Conservation (phyloP, 2,113 vertebrate species). For the Paradisaea rubra region DNA sequence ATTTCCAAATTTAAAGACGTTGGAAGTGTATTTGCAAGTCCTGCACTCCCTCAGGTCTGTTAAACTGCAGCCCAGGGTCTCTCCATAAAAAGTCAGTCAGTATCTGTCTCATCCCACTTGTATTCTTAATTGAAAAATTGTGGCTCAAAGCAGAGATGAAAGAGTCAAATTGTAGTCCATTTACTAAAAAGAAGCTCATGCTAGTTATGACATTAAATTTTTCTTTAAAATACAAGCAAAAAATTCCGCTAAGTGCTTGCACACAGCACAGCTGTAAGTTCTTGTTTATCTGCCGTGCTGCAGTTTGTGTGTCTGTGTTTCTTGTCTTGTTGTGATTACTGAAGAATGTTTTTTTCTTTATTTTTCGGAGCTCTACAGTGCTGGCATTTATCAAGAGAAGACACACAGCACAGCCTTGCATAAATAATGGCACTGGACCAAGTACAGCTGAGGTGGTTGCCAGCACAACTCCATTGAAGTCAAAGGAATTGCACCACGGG, state of each 20-base stretch:
- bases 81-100: not conserved
- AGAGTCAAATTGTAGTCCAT: not conserved
- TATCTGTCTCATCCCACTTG: not conserved
- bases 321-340: slow-evolving; percentile 25
- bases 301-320: not conserved
- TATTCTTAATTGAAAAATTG: slow-evolving; percentile 5
- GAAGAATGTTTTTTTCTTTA: not conserved
- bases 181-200: not conserved
- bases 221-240: not conserved
- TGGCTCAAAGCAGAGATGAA: not conserved
- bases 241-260: not conserved
- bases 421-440: slow-evolving; percentile 35
- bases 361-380: not conserved
- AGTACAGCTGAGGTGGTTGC: slow-evolving; percentile 9
- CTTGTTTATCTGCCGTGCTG: slow-evolving; percentile 29
- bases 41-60: not conserved
- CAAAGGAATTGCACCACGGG: not conserved
- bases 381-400: slow-evolving; percentile 52
- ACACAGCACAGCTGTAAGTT: not conserved
- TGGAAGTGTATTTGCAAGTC: not conserved
- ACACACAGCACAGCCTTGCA: slow-evolving; percentile 12
- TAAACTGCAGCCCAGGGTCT: not conserved
- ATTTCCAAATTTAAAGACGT: not conserved
- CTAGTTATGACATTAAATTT: not conserved
- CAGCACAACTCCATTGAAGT: not conserved